A percentile compares a stretch with the other conserved stretches of the same genome.
phyloP scores from a whole-genome alignment of 1,140 invertebrate genomes.

The Drosophila virilis region DNA sequence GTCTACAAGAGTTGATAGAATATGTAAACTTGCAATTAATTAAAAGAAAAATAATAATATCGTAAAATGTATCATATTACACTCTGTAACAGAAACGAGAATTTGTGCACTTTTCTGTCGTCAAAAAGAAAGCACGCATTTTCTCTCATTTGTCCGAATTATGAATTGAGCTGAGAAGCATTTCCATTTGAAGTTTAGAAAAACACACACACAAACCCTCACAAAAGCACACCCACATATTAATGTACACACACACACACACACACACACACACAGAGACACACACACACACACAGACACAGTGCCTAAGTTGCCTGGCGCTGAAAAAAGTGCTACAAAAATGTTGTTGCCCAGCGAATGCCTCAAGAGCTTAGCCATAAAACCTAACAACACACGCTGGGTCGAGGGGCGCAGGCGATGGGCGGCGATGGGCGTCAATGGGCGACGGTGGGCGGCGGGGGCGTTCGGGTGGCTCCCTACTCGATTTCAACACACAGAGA shows the following conservation, averaged over 20 bases:
- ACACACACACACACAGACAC: slow-evolving; percentile 14
- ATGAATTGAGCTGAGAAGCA: slow-evolving; percentile 31
- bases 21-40: background rate
- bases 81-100: background rate
- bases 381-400: slow-evolving; percentile 35
- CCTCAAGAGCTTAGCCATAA: slow-evolving; percentile 29
- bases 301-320: slow-evolving; percentile 34
- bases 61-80: no score
- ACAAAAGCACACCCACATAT: no score
- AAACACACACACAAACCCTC: background rate
- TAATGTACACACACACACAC: background rate
- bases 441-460: background rate
- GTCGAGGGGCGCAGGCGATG: no score
- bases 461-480: slow-evolving; percentile 7
- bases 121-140: slow-evolving; percentile 1
- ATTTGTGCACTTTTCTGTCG: background rate
- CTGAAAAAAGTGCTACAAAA: slow-evolving; percentile 77
- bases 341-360: slow-evolving; percentile 38
- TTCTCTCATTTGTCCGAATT: slow-evolving; percentile 38
- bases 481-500: slow-evolving; percentile 60
- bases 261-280: slow-evolving; percentile 6
- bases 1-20: background rate
- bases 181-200: slow-evolving; percentile 20
- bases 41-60: no score
- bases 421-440: background rate